These are phyloP conservation scores for Herpetotheres cachinnans DNA, from an alignment of 2,113 vertebrate species.

Conservation along the genomic window DNA sequence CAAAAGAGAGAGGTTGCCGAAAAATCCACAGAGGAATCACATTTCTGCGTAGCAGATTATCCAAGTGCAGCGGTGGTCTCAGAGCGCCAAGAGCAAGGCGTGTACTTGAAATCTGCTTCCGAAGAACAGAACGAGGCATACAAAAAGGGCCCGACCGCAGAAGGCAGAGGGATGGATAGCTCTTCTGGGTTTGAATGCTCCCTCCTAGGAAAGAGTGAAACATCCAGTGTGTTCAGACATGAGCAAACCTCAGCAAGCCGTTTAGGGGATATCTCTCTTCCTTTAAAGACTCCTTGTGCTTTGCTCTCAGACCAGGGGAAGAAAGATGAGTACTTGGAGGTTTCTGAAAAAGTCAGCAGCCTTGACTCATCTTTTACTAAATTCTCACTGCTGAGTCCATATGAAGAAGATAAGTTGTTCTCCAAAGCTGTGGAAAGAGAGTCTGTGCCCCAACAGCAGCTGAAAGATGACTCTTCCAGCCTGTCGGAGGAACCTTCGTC, in stretches of 20 bases:
- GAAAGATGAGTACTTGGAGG: slow-evolving; percentile 90
- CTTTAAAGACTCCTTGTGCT: slow-evolving; percentile 61
- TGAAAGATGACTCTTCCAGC: slow-evolving; percentile 67
- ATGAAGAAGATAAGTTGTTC: slow-evolving; percentile 74
- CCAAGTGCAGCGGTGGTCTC: not conserved
- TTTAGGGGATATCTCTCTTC: slow-evolving; percentile 77
- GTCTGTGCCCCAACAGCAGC: slow-evolving; percentile 36
- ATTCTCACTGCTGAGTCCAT: slow-evolving; percentile 78
- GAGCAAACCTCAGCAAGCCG: slow-evolving; percentile 64
- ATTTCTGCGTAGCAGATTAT: not conserved
- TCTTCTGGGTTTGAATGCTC: slow-evolving; percentile 77
- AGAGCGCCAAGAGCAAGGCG: not conserved
- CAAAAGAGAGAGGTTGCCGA: not conserved
- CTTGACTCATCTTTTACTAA: slow-evolving; percentile 77
- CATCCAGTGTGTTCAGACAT: slow-evolving; percentile 40
- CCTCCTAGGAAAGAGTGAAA: slow-evolving; percentile 50
- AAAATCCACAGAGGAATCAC: not conserved
- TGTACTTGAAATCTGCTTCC: not conserved
- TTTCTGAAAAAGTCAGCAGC: slow-evolving; percentile 80
- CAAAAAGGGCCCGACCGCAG: not conserved
- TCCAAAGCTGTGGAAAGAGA: slow-evolving; percentile 43
- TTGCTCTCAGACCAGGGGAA: slow-evolving; percentile 64
- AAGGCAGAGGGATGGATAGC: slow-evolving; percentile 70
- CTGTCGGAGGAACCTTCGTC: slow-evolving; percentile 74
- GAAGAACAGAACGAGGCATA: not conserved